Conservation (phyloP, 2,888 invertebrate species). For the Tinea trinotella region DNA sequence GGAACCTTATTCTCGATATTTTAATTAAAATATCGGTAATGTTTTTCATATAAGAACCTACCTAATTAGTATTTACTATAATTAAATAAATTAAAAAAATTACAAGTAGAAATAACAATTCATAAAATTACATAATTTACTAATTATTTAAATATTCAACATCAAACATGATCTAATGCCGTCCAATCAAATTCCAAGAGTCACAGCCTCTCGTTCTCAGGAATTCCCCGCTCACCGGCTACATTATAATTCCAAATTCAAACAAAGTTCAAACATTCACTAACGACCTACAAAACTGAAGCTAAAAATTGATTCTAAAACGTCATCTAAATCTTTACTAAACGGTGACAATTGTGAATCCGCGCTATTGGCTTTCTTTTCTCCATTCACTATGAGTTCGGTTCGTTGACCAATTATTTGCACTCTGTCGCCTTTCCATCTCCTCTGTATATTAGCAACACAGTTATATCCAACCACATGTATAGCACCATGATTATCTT, state of each 20-base stretch:
- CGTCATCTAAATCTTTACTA: constrained; percentile 61
- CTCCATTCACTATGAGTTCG: constrained; percentile 51
- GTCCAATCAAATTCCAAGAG: not conserved
- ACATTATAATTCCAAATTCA: not conserved
- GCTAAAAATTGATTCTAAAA: constrained; percentile 60
- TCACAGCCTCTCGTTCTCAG: not conserved
- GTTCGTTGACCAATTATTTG: constrained; percentile 47
- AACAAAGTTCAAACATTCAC: not conserved
- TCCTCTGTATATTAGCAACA: constrained; percentile 42
- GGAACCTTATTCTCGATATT: not conserved
- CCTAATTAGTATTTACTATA: too few relatives aligned
- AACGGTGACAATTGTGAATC: constrained; percentile 63
- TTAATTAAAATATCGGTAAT: too few relatives aligned
- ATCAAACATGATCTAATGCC: not conserved
- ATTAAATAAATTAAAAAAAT: too few relatives aligned
- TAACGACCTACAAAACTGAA: constrained; percentile 28
- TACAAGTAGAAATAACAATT: too few relatives aligned
- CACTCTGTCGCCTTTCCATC: constrained; percentile 51
- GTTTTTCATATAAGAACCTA: too few relatives aligned
- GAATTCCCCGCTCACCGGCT: not conserved
- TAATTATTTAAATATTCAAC: too few relatives aligned
- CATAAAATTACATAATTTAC: too few relatives aligned
- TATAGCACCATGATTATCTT: constrained; percentile 48
- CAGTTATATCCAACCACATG: constrained; percentile 56
- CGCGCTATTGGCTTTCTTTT: constrained; percentile 43